phyloP scores from a whole-genome alignment of 1,140 invertebrate species.

The Heliothis subflexa region DNA sequence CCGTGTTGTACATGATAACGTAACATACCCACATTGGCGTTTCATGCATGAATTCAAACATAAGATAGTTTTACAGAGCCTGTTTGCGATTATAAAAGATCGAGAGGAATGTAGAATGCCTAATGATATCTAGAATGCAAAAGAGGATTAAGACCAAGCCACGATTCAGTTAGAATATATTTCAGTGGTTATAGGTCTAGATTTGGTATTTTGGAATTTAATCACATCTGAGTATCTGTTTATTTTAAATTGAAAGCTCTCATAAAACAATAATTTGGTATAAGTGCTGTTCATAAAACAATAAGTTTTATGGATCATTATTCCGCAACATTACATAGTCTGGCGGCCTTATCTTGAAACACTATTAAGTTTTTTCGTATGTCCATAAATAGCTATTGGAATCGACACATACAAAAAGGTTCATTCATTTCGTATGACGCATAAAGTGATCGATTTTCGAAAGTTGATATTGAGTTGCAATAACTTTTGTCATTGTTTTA shows the following conservation, averaged over 20 bases:
- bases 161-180: too few relatives aligned
- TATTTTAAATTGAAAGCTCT: not conserved
- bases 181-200: too few relatives aligned
- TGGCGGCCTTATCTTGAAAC: not conserved
- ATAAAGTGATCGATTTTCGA: not conserved
- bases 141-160: too few relatives aligned
- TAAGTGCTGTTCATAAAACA: constrained; percentile 7
- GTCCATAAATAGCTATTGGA: constrained; percentile 13
- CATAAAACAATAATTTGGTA: not conserved
- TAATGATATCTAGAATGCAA: not conserved
- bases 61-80: not conserved
- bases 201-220: too few relatives aligned
- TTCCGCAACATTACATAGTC: constrained; percentile 26
- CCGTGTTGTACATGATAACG: constrained; percentile 26
- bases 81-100: not conserved
- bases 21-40: constrained; percentile 4
- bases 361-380: not conserved
- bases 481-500: not conserved
- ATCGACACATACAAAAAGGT: not conserved
- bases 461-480: not conserved
- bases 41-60: constrained; percentile 5
- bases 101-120: not conserved
- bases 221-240: not conserved
- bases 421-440: not conserved
- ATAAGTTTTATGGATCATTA: constrained; percentile 19